Evolutionary conservation across 1,140 invertebrate species (phyloP).

Genomic region (Macrobrachium nipponense): DNA sequence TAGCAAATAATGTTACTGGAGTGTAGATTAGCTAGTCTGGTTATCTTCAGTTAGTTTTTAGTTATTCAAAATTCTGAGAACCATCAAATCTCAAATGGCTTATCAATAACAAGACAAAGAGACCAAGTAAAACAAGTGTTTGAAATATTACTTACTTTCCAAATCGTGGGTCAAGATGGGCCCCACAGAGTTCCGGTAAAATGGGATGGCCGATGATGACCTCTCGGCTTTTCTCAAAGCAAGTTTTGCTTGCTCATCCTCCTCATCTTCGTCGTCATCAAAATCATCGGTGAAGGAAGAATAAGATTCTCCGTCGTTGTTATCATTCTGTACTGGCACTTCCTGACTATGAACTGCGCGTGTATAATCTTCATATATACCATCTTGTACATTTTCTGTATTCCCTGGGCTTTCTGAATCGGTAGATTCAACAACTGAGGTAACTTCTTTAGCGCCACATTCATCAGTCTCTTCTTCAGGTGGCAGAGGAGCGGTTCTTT

Average conservation of each 20-base stretch:
- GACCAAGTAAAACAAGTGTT: neutral
- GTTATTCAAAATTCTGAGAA: neutral
- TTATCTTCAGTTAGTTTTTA: neutral
- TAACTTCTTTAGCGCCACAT: neutral
- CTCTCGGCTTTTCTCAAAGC: constrained; percentile 47
- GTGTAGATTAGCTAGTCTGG: neutral
- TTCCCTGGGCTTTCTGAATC: no score
- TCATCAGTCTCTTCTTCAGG: constrained; percentile 47
- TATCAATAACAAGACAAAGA: neutral
- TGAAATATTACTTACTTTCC: constrained; percentile 10
- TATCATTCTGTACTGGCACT: constrained; percentile 1
- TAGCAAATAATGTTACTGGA: neutral
- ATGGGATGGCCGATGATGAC: constrained; percentile 47
- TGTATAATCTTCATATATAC: constrained; percentile 26
- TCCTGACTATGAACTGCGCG: neutral
- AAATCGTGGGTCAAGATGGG: constrained; percentile 41
- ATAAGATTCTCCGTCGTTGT: constrained; percentile 50
- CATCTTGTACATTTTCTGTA: no score
- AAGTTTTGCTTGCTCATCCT: constrained; percentile 24
- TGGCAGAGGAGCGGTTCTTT: constrained; percentile 62
- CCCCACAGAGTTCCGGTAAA: constrained; percentile 61
- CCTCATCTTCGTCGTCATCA: constrained; percentile 61
- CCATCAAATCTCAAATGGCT: no score
- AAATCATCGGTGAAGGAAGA: constrained; percentile 64
- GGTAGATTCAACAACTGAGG: neutral